phyloP scores from a whole-genome alignment of 1,140 invertebrate species.

The Drosophila rhopaloa region DNA sequence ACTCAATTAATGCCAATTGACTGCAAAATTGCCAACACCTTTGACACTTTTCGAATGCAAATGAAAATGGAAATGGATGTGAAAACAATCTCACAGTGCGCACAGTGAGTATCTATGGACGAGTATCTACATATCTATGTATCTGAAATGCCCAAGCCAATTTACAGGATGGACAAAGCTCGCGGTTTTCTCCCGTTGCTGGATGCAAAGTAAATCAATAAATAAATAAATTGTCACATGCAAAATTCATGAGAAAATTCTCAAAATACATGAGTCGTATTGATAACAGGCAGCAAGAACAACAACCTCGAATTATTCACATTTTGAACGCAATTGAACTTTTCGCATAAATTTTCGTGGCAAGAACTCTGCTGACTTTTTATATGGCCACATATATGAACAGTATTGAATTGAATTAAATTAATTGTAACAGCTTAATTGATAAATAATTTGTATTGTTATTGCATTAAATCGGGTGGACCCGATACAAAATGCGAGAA shows the following conservation, averaged over 20 bases:
- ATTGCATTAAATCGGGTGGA: conserved; percentile 58
- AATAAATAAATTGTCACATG: conserved; percentile 81
- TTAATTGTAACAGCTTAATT: conserved; percentile 71
- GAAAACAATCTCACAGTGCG: conserved; percentile 23
- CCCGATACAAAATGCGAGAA: conserved; percentile 9
- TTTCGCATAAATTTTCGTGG: conserved; percentile 66
- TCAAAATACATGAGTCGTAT: conserved; percentile 25
- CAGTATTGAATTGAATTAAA: conserved; percentile 53
- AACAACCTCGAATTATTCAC: conserved; percentile 72
- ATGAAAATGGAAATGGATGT: neutral
- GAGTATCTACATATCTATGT: conserved; percentile 7
- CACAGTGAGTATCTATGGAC: neutral
- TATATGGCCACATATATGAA: neutral
- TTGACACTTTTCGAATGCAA: conserved; percentile 63
- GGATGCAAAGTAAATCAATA: conserved; percentile 74
- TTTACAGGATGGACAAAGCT: conserved; percentile 17
- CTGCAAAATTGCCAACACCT: conserved; percentile 82
- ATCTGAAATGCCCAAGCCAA: conserved; percentile 17
- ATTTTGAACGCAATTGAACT: conserved; percentile 81
- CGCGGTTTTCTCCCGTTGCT: conserved; percentile 16
- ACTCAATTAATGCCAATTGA: conserved; percentile 83
- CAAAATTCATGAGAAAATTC: conserved; percentile 74
- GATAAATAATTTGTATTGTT: conserved; percentile 77
- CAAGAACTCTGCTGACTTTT: neutral
- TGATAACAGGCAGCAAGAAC: conserved; percentile 43